These are phyloP conservation scores for Phaetusa simplex DNA, from an alignment of 2,113 vertebrate species.

Conservation along the genomic window DNA sequence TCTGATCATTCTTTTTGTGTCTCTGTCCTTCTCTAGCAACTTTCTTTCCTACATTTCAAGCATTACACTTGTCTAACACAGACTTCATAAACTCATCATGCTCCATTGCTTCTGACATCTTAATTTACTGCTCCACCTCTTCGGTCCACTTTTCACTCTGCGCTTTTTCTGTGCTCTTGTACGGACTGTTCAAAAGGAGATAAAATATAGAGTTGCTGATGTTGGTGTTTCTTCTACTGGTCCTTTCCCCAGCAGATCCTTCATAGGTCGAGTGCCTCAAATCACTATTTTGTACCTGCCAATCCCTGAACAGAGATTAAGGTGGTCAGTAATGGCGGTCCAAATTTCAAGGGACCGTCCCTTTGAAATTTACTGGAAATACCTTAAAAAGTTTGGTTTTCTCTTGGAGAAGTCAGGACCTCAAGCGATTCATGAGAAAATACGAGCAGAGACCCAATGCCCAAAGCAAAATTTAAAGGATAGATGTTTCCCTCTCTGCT, in stretches of 20 bases:
- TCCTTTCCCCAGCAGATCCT: background rate
- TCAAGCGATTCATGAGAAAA: background rate
- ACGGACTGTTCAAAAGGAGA: background rate
- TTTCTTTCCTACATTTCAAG: background rate
- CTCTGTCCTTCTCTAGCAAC: background rate
- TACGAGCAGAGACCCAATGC: fast-evolving
- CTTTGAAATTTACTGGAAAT: background rate
- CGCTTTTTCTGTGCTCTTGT: background rate
- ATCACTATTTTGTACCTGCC: background rate
- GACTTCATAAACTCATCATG: background rate
- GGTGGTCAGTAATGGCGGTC: background rate
- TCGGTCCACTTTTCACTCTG: background rate
- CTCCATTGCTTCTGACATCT: background rate
- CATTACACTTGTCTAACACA: background rate
- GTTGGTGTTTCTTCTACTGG: background rate
- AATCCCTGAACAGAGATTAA: background rate
- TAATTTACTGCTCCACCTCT: background rate
- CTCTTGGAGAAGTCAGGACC: background rate
- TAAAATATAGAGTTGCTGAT: background rate
- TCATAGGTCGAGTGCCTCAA: background rate
- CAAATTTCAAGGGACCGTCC: background rate
- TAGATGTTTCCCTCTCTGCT: background rate
- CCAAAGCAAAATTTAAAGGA: background rate
- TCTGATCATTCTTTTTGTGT: background rate
- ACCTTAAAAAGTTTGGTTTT: background rate